phyloP scores from a whole-genome alignment of 2,113 vertebrate species.

The Oreochromis aureus region DNA sequence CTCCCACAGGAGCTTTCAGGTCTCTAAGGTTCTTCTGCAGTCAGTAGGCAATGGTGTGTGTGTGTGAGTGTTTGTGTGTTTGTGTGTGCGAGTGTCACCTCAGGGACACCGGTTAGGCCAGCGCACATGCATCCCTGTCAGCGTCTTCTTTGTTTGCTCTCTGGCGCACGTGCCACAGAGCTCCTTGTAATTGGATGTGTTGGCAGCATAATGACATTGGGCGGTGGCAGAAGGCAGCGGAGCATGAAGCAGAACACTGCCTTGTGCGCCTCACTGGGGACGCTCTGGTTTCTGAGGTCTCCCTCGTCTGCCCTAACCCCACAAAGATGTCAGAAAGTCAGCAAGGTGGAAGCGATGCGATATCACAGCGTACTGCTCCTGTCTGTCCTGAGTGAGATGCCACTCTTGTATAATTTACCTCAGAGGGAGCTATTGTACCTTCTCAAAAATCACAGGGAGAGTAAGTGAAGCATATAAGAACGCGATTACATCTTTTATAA shows the following conservation, averaged over 20 bases:
- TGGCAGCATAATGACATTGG: slow-evolving; percentile 60
- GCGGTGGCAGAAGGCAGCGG: slow-evolving; percentile 43
- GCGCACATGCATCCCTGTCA: neutral
- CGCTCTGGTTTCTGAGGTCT: slow-evolving; percentile 31
- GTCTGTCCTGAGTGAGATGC: slow-evolving; percentile 43
- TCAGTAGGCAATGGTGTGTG: neutral
- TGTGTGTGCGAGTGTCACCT: neutral
- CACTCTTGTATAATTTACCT: slow-evolving; percentile 62
- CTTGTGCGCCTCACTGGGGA: slow-evolving; percentile 11
- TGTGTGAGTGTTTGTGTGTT: neutral
- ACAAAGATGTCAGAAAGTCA: slow-evolving; percentile 59
- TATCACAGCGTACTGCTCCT: slow-evolving; percentile 44
- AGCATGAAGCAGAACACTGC: slow-evolving; percentile 52
- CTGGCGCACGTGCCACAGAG: slow-evolving; percentile 21
- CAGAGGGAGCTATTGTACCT: slow-evolving; percentile 25
- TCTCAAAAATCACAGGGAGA: slow-evolving; percentile 2
- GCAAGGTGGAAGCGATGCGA: slow-evolving; percentile 63
- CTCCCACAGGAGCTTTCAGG: neutral
- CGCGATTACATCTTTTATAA: slow-evolving; percentile 53
- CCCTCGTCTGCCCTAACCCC: slow-evolving; percentile 6
- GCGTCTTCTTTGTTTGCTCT: slow-evolving; percentile 19
- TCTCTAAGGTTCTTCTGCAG: neutral
- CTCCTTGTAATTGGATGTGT: slow-evolving; percentile 56
- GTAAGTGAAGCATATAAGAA: slow-evolving; percentile 24
- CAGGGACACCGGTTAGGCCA: neutral